Evolutionary conservation across 2,797 vertebrate genomes (phyloP).

Genomic region (Lophotriccus pileatus): DNA sequence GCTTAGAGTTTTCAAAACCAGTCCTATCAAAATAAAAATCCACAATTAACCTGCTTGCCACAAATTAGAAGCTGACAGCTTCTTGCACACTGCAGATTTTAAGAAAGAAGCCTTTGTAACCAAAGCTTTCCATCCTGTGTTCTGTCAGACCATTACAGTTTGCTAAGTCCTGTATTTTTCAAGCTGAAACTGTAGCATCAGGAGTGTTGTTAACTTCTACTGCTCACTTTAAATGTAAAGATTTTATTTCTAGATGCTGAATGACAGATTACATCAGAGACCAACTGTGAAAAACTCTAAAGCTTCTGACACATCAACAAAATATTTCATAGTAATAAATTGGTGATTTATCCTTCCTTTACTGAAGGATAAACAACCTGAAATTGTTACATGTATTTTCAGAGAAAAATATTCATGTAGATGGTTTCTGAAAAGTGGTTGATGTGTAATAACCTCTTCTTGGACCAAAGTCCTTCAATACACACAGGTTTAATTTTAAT

Average conservation of each 20-base stretch:
- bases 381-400: not conserved
- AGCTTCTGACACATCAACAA: not conserved
- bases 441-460: not conserved
- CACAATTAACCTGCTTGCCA: not conserved
- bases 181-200: not conserved
- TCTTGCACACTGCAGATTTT: not conserved
- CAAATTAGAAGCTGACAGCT: not conserved
- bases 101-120: not conserved
- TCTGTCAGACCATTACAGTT: not conserved
- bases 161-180: not conserved
- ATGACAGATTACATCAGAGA: not conserved
- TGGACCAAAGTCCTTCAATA: not conserved
- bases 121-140: not conserved
- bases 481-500: not conserved
- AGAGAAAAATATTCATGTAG: not conserved
- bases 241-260: not conserved
- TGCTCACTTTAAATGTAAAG: accelerated
- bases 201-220: not conserved
- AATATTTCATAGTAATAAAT: not conserved
- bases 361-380: not conserved
- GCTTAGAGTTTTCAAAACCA: not conserved
- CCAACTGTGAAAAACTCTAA: not conserved
- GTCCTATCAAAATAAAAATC: not conserved
- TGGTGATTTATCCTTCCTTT: not conserved
- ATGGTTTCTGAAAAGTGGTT: not conserved